Base-by-base conservation (phyloP, 2,797 vertebrate genomes). In the Xenentodon cancila region DNA sequence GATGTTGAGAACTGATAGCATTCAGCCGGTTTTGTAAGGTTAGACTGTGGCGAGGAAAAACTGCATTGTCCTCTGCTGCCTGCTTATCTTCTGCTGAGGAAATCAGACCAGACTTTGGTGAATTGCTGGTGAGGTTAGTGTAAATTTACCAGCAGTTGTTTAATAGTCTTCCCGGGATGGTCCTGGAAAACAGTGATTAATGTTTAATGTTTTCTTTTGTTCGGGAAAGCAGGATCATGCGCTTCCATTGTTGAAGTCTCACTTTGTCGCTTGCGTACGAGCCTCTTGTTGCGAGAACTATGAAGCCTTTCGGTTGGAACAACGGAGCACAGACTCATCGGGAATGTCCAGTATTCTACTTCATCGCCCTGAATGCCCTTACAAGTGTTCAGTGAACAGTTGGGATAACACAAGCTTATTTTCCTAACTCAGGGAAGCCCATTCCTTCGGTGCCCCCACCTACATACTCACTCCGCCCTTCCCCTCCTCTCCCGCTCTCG, bases 1-100 rank as follows among this genome's bases (percentile, higher is more conserved):
- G 91, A 94, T 91, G 84, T 85, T 80, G 77, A 77, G 60, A 9
- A 43, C 57, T 9, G 88, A 90, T 92, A 90, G 77, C 79, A 77
- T 88, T 86, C 70, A 88, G 81, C 68, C 70, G 55, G 37, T 71
- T 69, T 75, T 84, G 87, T 86, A 85, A 86, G 75, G 85, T 90
- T 84, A 77, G 73, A 45, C 68, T 57, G 75, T 20, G 69, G 77
- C 34, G 77, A 75, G 75, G 25, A 25, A 79, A 85, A 89, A 82
- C 77, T 18, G 65, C 79, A 87, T 88, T 88, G 88, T 89, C 83
- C 71, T 73, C 25, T 17, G 47, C 47, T 71, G 63, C 66, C 27
- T 77, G 54, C 74, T 81, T 82, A 80, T 84, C 81, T 79, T 55
- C 45, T 9, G 54, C 19, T 51, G 63, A 78, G 84, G 82, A 88